Conservation (phyloP, 92 coral and sea anemone species). For the Porites rus region DNA sequence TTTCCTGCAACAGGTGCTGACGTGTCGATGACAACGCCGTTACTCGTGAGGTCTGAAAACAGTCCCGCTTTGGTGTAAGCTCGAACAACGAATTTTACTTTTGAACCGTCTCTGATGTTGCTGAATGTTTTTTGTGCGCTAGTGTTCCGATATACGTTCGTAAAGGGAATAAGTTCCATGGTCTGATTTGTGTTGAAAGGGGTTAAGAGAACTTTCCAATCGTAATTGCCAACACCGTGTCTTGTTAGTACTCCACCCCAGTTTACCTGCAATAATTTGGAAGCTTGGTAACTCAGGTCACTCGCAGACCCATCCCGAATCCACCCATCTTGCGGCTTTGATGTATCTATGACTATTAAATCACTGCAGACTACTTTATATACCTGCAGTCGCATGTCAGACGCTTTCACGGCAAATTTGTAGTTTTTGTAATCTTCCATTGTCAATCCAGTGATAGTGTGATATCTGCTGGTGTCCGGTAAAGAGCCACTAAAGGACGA, state of each 20-base stretch:
- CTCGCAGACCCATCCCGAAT: conserved; percentile 78
- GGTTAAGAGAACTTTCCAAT: conserved; percentile 71
- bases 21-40: conserved; percentile 85
- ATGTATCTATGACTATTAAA: conserved; percentile 66
- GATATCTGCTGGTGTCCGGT: conserved; percentile 32
- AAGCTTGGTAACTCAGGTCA: conserved; percentile 76
- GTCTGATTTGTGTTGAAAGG: conserved; percentile 50
- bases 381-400: conserved; percentile 57
- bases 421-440: conserved; percentile 63
- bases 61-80: conserved; percentile 87
- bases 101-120: conserved; percentile 77
- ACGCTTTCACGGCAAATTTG: conserved; percentile 82
- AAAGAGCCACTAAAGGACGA: conserved; percentile 42
- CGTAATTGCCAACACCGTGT: conserved; percentile 80
- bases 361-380: conserved; percentile 79
- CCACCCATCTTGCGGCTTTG: conserved; percentile 82
- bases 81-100: conserved; percentile 61
- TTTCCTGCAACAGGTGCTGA: conserved; percentile 75
- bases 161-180: conserved; percentile 56
- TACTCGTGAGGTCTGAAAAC: conserved; percentile 74
- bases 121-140: conserved; percentile 62
- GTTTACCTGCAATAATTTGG: conserved; percentile 70
- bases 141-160: conserved; percentile 61
- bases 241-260: conserved; percentile 91
- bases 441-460: conserved; percentile 52